A percentile compares a stretch with the other conserved stretches of the same genome.
phyloP scores from a whole-genome alignment of 2,797 vertebrate species.

The Hyperoplus immaculatus region DNA sequence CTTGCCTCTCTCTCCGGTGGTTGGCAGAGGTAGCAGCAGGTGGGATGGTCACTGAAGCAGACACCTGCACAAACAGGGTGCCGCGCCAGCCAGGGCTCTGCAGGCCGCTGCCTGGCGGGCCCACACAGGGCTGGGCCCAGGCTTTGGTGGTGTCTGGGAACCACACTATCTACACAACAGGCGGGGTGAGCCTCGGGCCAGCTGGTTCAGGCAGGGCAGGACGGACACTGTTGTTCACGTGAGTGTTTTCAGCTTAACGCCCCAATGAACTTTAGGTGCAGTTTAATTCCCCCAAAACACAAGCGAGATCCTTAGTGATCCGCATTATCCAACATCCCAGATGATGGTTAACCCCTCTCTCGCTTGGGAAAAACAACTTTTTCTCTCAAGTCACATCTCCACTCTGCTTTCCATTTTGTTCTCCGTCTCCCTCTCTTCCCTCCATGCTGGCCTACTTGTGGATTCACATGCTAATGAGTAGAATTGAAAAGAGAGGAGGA shows the following conservation, averaged over 20 bases:
- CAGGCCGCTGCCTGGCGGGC: conserved; percentile 39
- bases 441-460: conserved; percentile 57
- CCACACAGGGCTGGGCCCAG: conserved; percentile 39
- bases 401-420: conserved; percentile 19
- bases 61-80: conserved; percentile 76
- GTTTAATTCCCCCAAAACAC: conserved; percentile 29
- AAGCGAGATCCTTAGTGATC: neutral
- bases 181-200: conserved; percentile 38
- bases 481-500: conserved; percentile 74
- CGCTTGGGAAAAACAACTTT: conserved; percentile 21
- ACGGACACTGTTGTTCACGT: neutral
- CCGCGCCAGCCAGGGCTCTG: conserved; percentile 37
- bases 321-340: too few species aligned
- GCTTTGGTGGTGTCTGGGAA: conserved; percentile 53
- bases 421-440: conserved; percentile 20
- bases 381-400: conserved; percentile 30
- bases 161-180: conserved; percentile 44
- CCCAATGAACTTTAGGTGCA: conserved; percentile 20
- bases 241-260: conserved; percentile 27
- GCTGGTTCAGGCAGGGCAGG: conserved; percentile 31
- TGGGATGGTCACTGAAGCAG: conserved; percentile 39
- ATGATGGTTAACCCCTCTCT: conserved; percentile 38
- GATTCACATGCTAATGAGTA: conserved; percentile 81
- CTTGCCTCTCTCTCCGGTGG: conserved; percentile 16
- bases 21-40: conserved; percentile 49